Base-by-base conservation (phyloP, 30 jellyfish, hydroid and myxozoan species). In the Hydra vulgaris region DNA sequence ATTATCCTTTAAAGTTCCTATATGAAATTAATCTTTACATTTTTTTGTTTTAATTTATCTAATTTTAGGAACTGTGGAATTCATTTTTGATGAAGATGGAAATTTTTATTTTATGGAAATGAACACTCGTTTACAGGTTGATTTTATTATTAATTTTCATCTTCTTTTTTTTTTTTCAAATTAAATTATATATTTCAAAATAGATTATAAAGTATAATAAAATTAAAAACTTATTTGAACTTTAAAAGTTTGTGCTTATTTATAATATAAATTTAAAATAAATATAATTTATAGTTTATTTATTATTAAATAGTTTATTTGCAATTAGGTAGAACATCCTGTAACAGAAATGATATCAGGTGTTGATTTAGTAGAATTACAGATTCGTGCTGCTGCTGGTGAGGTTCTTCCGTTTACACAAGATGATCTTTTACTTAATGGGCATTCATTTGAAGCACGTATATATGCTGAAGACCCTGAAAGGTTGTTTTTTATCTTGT, bases 401-500 rank as follows among this genome's bases (percentile, higher is more conserved):
- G 96, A 91, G 53, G 77, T 71, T 27, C 87, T 91, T 23, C 93
- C 97, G 5, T 86, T 91, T 68, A 75, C 85, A 8, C 97, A 91
- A 73, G 84, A 83, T 0, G 97, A 91, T 66, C 74, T 91, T 61
- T 20, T 25, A 17, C 86, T 83, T 8, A 86, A 86, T 70, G 97
- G 97, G 1, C 97, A 91, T 80, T 88, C 97, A 8, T 83, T 86
- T 54, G 97, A 91, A 70, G 95, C 96, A 0, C 72, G 97, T 40
- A 91, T 91, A n/a, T 86, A 91, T 76, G 97, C 97, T 67, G 97
- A 91, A 71, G 87, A 91, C 26, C 97, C 97, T 7, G 97, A 91
- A 15, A 91, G 96, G 97, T 90, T 27, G 27, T 0, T n/a, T n/a
- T n/a, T n/a, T n/a, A n/a, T n/a, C 61, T 40, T 12, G 12, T 40